These are phyloP conservation scores for Machimus atricapillus DNA, from an alignment of 2,888 invertebrate genomes.

Conservation along the genomic window DNA sequence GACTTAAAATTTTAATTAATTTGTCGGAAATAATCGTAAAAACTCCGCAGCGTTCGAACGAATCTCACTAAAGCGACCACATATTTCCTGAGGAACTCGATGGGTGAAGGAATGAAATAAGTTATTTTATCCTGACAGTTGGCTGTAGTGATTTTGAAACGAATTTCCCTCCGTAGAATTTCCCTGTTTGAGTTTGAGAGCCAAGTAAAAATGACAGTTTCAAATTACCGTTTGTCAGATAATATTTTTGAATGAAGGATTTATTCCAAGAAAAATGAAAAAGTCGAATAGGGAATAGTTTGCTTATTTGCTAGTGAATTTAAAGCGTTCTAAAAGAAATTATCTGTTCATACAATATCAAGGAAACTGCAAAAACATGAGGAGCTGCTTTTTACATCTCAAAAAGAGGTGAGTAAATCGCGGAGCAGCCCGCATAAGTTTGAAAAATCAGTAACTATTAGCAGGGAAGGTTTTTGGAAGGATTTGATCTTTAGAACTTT, in stretches of 20 bases:
- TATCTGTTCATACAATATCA: neutral
- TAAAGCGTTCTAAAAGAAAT: neutral
- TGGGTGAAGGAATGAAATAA: slow-evolving; percentile 1
- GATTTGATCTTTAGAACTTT: too few species aligned
- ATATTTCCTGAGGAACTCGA: slow-evolving; percentile 12
- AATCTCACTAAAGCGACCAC: slow-evolving; percentile 18
- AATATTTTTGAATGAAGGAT: neutral
- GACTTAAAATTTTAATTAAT: neutral
- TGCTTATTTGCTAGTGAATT: neutral
- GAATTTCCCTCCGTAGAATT: neutral
- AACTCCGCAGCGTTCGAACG: neutral
- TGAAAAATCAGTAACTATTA: too few species aligned
- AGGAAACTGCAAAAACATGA: neutral
- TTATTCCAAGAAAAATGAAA: neutral
- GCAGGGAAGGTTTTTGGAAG: too few species aligned
- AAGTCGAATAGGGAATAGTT: neutral
- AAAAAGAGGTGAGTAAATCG: neutral
- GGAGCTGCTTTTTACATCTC: neutral
- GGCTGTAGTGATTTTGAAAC: neutral
- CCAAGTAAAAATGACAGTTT: neutral
- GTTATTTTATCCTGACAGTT: neutral
- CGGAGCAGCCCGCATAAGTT: neutral
- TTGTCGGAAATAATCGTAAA: neutral
- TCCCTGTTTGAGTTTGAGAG: neutral
- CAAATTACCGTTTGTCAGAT: neutral